A percentile compares a stretch with the other conserved stretches of the same genome.
Conservation (phyloP, 2,888 invertebrate species). For the Volucella zonaria region DNA sequence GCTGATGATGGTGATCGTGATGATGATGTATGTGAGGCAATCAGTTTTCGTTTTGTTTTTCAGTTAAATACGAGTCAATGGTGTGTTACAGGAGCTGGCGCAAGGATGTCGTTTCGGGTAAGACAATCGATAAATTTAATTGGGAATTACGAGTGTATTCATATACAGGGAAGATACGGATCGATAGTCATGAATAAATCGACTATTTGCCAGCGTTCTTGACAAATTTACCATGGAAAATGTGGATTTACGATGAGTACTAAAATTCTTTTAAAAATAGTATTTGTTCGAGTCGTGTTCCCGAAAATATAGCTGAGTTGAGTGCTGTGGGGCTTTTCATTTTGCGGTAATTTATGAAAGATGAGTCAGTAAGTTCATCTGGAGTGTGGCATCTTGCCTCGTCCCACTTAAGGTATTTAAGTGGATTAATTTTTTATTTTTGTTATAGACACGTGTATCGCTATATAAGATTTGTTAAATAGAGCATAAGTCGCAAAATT, state of each 20-base stretch:
- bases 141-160: slow-evolving; percentile 30
- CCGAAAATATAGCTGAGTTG: slow-evolving; percentile 32
- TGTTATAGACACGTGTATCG: no score
- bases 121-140: slow-evolving; percentile 68
- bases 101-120: not conserved
- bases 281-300: not conserved
- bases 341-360: slow-evolving; percentile 30
- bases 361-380: not conserved
- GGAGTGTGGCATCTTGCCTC: not conserved
- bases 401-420: slow-evolving; percentile 1
- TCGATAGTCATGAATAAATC: slow-evolving; percentile 60
- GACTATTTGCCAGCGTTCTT: slow-evolving; percentile 35
- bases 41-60: slow-evolving; percentile 17
- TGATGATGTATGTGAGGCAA: slow-evolving; percentile 50
- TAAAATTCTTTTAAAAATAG: slow-evolving; percentile 15
- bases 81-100: not conserved
- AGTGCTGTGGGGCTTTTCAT: slow-evolving; percentile 6
- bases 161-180: not conserved
- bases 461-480: no score
- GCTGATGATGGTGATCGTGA: slow-evolving; percentile 29
- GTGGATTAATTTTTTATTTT: slow-evolving; percentile 21
- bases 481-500: no score
- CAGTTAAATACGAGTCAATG: slow-evolving; percentile 45
- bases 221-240: slow-evolving; percentile 19
- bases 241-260: slow-evolving; percentile 30